Conservation (phyloP, 2,797 vertebrate species). For the Xenops minutus region DNA sequence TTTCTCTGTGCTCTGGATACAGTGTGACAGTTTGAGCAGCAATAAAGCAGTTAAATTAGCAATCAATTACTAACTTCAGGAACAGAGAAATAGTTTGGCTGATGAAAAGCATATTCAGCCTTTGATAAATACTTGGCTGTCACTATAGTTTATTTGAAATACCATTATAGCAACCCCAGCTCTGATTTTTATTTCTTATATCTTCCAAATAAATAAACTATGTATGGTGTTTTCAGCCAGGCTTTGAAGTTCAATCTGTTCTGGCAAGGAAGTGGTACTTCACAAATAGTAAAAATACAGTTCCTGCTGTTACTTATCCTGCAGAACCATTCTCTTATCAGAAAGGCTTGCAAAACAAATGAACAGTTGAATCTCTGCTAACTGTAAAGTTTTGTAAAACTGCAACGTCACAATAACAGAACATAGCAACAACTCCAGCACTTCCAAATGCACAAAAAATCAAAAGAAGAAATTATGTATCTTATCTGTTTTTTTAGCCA, state of each 20-base stretch:
- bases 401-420: not conserved
- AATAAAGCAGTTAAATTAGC: not conserved
- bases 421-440: not conserved
- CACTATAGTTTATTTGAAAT: conserved; percentile 59
- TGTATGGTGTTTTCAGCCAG: conserved; percentile 49
- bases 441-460: not conserved
- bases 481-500: conserved; percentile 6
- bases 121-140: conserved; percentile 51
- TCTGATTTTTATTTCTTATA: conserved; percentile 59
- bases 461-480: not conserved
- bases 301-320: conserved; percentile 50
- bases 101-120: conserved; percentile 47
- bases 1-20: not conserved
- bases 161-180: not conserved
- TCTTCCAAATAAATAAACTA: conserved; percentile 66
- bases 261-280: conserved; percentile 56
- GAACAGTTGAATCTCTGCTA: not conserved
- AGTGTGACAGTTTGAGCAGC: not conserved
- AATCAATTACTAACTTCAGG: conserved; percentile 28
- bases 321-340: conserved; percentile 51
- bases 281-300: conserved; percentile 68
- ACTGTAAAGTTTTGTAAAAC: conserved; percentile 46
- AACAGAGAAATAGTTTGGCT: conserved; percentile 27
- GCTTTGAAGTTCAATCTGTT: conserved; percentile 72
- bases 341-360: conserved; percentile 47